Percentiles rank a stretch among this genome's conserved stretches.
Evolutionary conservation across 2,797 vertebrate genomes (phyloP).

Genomic region (Chrysocyon brachyurus): DNA sequence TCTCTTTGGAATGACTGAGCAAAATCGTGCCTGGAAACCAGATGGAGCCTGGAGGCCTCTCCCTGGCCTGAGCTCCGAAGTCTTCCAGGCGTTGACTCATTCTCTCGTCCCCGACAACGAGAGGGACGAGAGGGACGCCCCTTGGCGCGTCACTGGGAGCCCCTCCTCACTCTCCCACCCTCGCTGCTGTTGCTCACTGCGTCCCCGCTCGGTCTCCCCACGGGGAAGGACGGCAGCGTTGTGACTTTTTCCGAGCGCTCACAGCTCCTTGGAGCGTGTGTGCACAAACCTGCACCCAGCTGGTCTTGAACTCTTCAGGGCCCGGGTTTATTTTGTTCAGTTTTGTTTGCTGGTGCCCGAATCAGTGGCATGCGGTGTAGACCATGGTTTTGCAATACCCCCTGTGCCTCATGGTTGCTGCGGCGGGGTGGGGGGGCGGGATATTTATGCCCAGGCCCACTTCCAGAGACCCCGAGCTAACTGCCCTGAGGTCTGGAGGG

Average conservation of each 20-base stretch:
- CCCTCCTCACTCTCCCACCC: neutral
- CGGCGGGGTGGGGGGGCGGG: neutral
- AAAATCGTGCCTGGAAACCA: neutral
- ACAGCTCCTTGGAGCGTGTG: neutral
- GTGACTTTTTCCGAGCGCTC: neutral
- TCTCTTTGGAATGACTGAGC: neutral
- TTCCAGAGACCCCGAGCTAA: neutral
- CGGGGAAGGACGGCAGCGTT: rapidly evolving
- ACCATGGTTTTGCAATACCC: neutral
- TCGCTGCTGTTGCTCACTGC: neutral
- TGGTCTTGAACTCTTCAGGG: rapidly evolving
- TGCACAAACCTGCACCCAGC: neutral
- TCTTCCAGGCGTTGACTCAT: neutral
- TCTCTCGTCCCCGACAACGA: neutral
- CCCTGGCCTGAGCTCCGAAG: neutral
- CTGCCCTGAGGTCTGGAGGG: neutral
- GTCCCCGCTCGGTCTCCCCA: neutral
- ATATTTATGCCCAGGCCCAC: neutral
- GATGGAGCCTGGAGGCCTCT: neutral
- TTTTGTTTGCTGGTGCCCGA: neutral
- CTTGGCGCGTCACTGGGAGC: rapidly evolving
- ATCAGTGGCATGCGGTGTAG: neutral
- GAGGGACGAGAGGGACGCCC: neutral
- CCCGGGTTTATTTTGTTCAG: neutral
- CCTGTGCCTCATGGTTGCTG: neutral